phyloP scores from a whole-genome alignment of 2,113 vertebrate species.

The Apodemus sylvaticus region DNA sequence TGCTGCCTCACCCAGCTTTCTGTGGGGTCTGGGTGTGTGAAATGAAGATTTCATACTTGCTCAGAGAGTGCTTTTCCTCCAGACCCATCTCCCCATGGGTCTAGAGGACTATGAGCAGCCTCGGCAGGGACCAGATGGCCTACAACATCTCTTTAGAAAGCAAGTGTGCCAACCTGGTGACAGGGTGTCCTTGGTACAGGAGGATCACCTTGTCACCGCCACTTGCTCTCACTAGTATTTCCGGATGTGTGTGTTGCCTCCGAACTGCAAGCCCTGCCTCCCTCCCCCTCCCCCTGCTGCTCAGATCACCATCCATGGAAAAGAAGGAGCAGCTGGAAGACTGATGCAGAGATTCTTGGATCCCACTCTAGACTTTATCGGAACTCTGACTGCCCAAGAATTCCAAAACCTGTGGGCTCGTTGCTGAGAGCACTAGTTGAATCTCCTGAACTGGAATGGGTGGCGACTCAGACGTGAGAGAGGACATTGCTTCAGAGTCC shows the following conservation, averaged over 20 bases:
- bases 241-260: neutral
- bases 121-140: neutral
- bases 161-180: neutral
- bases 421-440: neutral
- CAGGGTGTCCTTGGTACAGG: neutral
- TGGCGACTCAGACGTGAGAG: neutral
- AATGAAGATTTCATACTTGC: neutral
- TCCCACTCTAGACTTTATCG: neutral
- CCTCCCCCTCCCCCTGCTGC: too few relatives aligned
- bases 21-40: neutral
- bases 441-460: neutral
- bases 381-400: neutral
- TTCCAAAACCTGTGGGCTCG: neutral
- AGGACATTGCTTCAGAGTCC: neutral
- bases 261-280: neutral
- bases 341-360: neutral
- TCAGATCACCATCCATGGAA: rapidly evolving
- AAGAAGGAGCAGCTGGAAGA: neutral
- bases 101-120: neutral
- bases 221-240: neutral
- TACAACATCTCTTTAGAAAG: neutral
- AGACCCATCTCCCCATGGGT: neutral
- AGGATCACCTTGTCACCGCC: neutral
- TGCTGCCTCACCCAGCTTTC: neutral
- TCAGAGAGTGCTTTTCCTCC: neutral